Percentiles rank a stretch among this genome's conserved stretches.
Conservation (phyloP, 2,113 vertebrate genomes). For the Nannospalax galili region DNA sequence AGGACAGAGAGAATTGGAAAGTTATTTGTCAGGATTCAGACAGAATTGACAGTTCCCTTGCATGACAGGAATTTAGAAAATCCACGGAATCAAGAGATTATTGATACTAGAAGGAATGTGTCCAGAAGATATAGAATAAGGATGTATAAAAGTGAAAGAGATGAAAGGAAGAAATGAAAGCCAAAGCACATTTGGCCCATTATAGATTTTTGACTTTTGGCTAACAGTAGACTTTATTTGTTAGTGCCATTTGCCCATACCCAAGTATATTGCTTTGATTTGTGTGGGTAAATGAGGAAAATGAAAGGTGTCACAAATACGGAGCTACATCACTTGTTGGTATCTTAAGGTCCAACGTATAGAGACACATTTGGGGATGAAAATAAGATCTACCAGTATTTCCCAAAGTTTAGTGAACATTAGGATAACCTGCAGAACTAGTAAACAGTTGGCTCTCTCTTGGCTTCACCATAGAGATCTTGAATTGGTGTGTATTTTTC, state of each 20-base stretch:
- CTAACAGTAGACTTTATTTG: neutral
- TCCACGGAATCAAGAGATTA: neutral
- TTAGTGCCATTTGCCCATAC: neutral
- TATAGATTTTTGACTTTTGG: constrained; percentile 41
- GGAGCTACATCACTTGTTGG: neutral
- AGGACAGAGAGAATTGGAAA: constrained; percentile 9
- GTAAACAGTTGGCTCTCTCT: neutral
- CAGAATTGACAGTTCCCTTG: constrained; percentile 20
- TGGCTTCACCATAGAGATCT: neutral
- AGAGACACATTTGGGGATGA: constrained; percentile 2
- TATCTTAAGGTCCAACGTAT: neutral
- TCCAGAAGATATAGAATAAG: neutral
- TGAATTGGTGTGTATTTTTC: neutral
- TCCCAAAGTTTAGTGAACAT: constrained; percentile 24
- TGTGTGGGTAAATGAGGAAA: neutral
- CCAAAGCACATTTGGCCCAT: neutral
- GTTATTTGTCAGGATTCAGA: neutral
- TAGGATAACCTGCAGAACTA: neutral
- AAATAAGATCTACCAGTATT: constrained; percentile 6
- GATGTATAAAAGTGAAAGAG: neutral
- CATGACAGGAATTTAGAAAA: neutral
- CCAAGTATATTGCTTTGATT: neutral
- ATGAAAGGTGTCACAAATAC: neutral
- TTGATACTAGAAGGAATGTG: neutral
- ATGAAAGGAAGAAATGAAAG: neutral